Conservation (phyloP, 2,113 vertebrate genomes). For the Perognathus longimembris region DNA sequence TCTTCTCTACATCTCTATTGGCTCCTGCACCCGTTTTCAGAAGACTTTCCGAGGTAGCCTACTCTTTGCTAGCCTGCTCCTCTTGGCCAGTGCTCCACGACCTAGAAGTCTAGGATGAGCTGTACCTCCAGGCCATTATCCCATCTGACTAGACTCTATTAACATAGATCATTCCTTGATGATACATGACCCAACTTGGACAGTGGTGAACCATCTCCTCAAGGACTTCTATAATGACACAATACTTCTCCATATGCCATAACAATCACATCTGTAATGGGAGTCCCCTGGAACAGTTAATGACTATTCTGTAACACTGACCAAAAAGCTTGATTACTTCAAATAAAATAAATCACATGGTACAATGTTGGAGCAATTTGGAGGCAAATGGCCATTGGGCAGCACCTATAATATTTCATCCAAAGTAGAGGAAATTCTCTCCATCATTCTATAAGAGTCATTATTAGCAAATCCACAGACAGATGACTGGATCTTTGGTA, state of each 20-base stretch:
- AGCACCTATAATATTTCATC: neutral
- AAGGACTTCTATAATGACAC: neutral
- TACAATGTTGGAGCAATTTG: neutral
- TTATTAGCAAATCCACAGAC: neutral
- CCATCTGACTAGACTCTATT: neutral
- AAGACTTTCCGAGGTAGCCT: neutral
- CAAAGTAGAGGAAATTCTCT: neutral
- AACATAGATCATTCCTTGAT: neutral
- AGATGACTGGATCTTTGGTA: neutral
- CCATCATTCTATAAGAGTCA: neutral
- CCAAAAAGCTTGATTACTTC: neutral
- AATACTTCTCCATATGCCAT: neutral
- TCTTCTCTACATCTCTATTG: neutral
- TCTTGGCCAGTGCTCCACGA: accelerated
- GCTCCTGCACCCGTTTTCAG: neutral
- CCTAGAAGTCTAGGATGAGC: neutral
- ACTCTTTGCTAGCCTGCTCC: neutral
- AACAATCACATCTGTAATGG: neutral
- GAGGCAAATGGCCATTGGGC: neutral
- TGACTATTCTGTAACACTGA: neutral
- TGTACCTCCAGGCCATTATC: neutral
- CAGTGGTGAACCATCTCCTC: neutral
- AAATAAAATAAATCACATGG: neutral
- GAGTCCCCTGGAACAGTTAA: neutral
- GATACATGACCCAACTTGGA: no score